Evolutionary conservation across 2,113 vertebrate species (phyloP).

Genomic region (Hystrix brachyura): DNA sequence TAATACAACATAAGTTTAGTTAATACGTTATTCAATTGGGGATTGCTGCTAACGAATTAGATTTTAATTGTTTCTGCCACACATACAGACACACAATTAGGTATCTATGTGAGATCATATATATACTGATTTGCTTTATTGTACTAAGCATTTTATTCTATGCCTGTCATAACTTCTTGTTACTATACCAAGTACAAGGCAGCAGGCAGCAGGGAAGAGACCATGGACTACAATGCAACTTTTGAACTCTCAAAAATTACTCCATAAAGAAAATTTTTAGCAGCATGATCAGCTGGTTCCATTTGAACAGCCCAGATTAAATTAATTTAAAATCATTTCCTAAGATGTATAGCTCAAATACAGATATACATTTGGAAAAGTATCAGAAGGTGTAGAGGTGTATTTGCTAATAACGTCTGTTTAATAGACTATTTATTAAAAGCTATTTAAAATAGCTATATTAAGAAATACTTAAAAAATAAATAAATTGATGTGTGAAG

Average conservation of each 20-base stretch:
- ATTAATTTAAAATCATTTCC: neutral
- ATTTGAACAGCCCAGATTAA: neutral
- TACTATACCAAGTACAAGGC: too few species aligned
- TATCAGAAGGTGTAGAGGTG: neutral
- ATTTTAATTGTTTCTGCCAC: neutral
- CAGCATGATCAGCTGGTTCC: neutral
- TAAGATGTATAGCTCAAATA: neutral
- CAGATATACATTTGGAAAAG: neutral
- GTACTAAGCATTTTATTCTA: neutral
- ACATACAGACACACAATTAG: neutral
- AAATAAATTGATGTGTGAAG: neutral
- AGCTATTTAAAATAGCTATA: neutral
- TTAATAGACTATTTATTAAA: neutral
- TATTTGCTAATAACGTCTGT: neutral
- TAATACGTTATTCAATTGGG: neutral
- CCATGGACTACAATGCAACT: accelerated
- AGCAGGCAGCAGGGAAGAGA: neutral
- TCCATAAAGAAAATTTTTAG: neutral
- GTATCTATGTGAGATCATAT: neutral
- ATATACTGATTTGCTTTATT: neutral
- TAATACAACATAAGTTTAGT: neutral
- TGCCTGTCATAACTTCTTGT: neutral
- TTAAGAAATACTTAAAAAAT: neutral
- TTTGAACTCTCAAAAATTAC: neutral
- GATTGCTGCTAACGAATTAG: neutral